These are phyloP conservation scores for Phenganax marumi DNA, from an alignment of 92 coral and sea anemone species.

Conservation along the genomic window DNA sequence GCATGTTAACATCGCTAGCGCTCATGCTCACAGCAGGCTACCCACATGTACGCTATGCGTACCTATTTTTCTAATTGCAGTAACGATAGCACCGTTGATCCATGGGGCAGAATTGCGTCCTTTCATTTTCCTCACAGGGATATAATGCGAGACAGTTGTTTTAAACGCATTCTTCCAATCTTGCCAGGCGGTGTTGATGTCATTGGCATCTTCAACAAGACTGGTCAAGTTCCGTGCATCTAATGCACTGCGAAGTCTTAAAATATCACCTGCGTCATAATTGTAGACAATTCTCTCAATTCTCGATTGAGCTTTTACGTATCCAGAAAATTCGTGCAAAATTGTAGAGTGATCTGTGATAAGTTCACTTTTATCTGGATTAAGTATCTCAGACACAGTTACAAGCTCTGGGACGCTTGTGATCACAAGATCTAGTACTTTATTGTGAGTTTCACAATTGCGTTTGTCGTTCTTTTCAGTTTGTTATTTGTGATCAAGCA, in stretches of 20 bases:
- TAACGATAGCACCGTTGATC: conserved; percentile 37
- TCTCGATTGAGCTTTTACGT: conserved; percentile 46
- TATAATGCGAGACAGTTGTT: conserved; percentile 42
- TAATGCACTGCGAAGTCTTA: conserved; percentile 48
- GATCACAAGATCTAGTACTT: conserved; percentile 22
- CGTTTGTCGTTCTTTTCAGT: too few species aligned
- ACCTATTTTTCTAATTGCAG: conserved; percentile 26
- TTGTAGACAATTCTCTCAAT: conserved; percentile 51
- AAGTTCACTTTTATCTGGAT: conserved; percentile 18
- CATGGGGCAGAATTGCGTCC: conserved; percentile 42
- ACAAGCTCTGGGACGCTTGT: conserved; percentile 26
- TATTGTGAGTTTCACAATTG: neutral
- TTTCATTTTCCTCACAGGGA: conserved; percentile 33
- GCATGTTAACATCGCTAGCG: too few species aligned
- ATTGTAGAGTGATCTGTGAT: conserved; percentile 40
- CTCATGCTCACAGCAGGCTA: too few species aligned
- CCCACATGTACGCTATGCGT: too few species aligned
- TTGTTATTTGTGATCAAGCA: too few species aligned
- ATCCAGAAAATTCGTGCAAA: conserved; percentile 13
- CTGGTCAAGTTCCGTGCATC: conserved; percentile 23
- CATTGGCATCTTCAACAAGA: conserved; percentile 22
- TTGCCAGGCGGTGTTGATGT: conserved; percentile 58
- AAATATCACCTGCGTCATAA: conserved; percentile 54
- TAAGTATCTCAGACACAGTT: conserved; percentile 7
- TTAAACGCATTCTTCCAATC: conserved; percentile 60